Evolutionary conservation across 2,797 vertebrate species (phyloP).

Genomic region (Muscicapa comitata): DNA sequence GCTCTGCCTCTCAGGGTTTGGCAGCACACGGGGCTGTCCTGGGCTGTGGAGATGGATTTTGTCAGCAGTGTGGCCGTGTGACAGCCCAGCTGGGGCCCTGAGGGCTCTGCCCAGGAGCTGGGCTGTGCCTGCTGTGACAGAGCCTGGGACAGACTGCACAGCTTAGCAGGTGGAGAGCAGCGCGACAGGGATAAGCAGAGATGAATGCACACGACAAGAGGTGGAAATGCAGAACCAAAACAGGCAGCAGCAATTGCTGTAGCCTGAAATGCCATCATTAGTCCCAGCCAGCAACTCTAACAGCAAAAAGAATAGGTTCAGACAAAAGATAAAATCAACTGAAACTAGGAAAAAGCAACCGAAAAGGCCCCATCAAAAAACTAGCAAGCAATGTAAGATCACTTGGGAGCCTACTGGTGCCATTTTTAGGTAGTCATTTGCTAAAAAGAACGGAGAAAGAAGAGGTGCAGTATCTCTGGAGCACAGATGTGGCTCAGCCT

Average conservation of each 20-base stretch:
- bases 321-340: slow-evolving; percentile 1
- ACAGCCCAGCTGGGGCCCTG: background rate
- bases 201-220: background rate
- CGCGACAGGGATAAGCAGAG: fast-evolving
- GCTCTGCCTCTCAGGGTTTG: background rate
- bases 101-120: background rate
- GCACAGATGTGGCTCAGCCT: background rate
- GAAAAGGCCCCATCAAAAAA: background rate
- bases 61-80: background rate
- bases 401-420: background rate
- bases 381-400: background rate
- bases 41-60: background rate
- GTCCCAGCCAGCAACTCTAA: background rate
- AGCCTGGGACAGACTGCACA: background rate
- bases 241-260: background rate
- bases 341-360: background rate
- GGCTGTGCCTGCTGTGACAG: background rate
- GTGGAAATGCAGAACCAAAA: slow-evolving; percentile 2
- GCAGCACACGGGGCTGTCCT: background rate
- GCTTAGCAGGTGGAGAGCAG: background rate
- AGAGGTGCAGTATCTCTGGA: background rate
- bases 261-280: background rate
- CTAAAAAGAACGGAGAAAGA: background rate
- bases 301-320: background rate
- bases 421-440: background rate